phyloP scores from a whole-genome alignment of 2,888 invertebrate species.

The Tetropium fuscum region DNA sequence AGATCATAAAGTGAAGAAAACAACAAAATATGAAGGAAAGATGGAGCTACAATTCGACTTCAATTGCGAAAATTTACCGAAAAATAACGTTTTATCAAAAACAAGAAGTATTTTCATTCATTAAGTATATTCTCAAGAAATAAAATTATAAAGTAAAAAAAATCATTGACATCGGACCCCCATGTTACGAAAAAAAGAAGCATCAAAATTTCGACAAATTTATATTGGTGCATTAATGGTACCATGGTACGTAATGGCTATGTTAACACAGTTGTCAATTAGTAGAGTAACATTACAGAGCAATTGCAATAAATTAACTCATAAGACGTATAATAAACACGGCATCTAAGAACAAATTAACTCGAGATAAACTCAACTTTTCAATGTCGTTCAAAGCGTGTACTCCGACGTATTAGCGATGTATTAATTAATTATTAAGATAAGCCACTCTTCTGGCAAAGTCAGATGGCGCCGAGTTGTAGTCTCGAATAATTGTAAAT shows the following conservation, averaged over 20 bases:
- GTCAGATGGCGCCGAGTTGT: slow-evolving; percentile 5
- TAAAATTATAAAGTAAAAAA: no score
- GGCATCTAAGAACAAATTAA: slow-evolving; percentile 36
- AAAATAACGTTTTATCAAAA: no score
- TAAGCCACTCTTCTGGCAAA: slow-evolving; percentile 15
- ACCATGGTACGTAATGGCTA: slow-evolving; percentile 19
- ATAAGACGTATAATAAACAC: slow-evolving; percentile 35
- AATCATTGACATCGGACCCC: no score
- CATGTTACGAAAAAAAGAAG: no score
- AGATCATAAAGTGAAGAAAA: no score
- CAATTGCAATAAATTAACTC: slow-evolving; percentile 46
- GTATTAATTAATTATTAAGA: slow-evolving; percentile 29
- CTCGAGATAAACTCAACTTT: slow-evolving; percentile 31
- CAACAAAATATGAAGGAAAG: no score
- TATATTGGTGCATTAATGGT: no score
- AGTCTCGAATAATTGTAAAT: neutral
- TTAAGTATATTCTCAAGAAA: no score
- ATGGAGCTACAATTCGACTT: no score
- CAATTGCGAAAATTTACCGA: no score
- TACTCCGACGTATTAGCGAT: slow-evolving; percentile 24
- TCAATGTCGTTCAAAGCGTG: slow-evolving; percentile 31
- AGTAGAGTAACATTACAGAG: slow-evolving; percentile 24
- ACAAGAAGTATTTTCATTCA: no score
- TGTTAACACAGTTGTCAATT: slow-evolving; percentile 31
- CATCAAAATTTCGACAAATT: no score